Evolutionary conservation across 1,140 invertebrate species (phyloP).

Genomic region (Homarus americanus): DNA sequence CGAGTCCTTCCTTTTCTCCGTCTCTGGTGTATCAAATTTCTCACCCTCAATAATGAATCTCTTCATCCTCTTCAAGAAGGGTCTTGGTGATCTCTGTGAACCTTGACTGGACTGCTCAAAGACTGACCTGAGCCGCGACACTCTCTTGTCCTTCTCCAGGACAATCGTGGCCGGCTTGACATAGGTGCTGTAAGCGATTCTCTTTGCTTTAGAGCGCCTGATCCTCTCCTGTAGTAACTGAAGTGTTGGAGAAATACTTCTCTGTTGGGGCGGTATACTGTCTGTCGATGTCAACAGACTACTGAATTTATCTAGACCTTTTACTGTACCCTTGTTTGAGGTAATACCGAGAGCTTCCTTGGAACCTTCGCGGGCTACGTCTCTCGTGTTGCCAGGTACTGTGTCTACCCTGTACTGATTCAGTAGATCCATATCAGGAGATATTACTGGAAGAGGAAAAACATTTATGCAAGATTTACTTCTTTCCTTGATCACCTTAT

Average conservation of each 20-base stretch:
- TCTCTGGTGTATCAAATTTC: background rate
- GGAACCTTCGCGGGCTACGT: background rate
- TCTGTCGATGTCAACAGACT: background rate
- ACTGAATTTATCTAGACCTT: background rate
- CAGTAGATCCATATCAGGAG: constrained; percentile 33
- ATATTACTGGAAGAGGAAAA: constrained; percentile 23
- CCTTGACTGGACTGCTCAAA: constrained; percentile 15
- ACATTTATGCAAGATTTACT: background rate
- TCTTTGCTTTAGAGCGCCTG: background rate
- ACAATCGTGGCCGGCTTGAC: constrained; percentile 1
- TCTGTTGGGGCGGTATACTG: background rate
- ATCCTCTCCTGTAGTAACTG: background rate
- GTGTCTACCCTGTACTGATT: constrained; percentile 49
- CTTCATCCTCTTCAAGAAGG: background rate
- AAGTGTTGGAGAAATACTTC: background rate
- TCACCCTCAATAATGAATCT: constrained; percentile 9
- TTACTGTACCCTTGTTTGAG: background rate
- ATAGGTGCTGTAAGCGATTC: constrained; percentile 35
- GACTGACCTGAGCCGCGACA: constrained; percentile 41
- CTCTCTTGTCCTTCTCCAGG: constrained; percentile 15
- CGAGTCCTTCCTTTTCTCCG: background rate
- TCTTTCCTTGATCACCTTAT: background rate
- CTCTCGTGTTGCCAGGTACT: background rate
- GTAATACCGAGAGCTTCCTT: background rate
- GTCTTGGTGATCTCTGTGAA: background rate